Conservation (phyloP, 2,888 invertebrate genomes). For the Rhorus exstirpatorius region DNA sequence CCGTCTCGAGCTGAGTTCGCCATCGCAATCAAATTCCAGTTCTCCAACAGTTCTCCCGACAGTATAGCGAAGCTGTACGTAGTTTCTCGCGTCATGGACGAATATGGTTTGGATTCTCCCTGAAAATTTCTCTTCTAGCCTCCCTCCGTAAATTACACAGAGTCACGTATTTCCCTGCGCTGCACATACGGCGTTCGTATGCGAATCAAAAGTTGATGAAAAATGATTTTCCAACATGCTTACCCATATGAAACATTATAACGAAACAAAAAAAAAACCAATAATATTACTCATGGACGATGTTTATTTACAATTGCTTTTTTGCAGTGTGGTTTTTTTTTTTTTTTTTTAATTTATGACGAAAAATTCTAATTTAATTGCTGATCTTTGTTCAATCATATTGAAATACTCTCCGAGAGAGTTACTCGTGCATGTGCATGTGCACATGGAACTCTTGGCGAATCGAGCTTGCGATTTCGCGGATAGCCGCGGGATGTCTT, state of each 20-base stretch:
- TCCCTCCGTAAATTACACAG: constrained; percentile 20
- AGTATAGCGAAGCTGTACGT: constrained; percentile 18
- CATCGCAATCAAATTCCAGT: constrained; percentile 57
- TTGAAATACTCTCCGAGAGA: constrained; percentile 1
- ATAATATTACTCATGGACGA: no score
- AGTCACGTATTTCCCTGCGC: constrained; percentile 43
- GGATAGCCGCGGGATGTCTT: constrained; percentile 35
- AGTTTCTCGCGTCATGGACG: constrained; percentile 35
- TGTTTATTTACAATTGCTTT: no score
- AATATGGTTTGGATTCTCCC: constrained; percentile 20
- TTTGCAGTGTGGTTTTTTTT: no score
- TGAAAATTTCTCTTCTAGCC: constrained; percentile 42
- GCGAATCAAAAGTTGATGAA: not conserved
- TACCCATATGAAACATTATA: no score
- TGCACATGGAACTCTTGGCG: constrained; percentile 45
- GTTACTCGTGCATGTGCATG: no score
- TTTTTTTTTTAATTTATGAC: no score
- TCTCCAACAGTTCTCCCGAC: constrained; percentile 44
- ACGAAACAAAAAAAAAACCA: no score
- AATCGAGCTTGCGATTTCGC: constrained; percentile 41
- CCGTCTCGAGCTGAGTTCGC: constrained; percentile 32
- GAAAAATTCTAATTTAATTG: no score
- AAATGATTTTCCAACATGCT: not conserved
- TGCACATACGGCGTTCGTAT: constrained; percentile 24
- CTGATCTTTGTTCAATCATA: not conserved